Conservation (phyloP, 2,113 vertebrate species). For the Hiodon tergisus region DNA sequence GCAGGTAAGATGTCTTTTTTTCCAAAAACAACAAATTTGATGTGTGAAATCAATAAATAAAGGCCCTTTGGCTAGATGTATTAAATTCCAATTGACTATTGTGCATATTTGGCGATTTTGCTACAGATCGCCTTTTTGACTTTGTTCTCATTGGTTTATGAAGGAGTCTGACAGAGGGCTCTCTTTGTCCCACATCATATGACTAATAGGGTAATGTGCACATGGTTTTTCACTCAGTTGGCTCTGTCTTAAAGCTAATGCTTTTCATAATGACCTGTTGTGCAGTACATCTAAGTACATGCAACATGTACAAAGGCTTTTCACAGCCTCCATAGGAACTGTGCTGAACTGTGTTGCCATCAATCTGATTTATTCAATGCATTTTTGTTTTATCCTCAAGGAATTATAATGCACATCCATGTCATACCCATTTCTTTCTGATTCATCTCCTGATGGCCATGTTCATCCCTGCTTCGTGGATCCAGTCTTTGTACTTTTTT, state of each 20-base stretch:
- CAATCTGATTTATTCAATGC: too few relatives aligned
- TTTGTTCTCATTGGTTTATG: background rate
- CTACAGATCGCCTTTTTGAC: background rate
- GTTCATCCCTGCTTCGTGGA: background rate
- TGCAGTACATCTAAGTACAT: too few relatives aligned
- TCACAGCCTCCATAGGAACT: too few relatives aligned
- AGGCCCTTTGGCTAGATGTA: background rate
- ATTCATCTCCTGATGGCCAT: background rate
- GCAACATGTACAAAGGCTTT: too few relatives aligned
- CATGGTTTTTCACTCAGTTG: background rate
- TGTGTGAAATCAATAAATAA: background rate
- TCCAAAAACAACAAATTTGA: background rate
- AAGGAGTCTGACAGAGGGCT: background rate
- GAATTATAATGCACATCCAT: too few relatives aligned
- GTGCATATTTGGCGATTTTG: background rate
- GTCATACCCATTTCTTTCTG: too few relatives aligned
- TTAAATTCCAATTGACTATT: background rate
- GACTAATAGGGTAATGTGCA: background rate
- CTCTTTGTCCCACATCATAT: background rate
- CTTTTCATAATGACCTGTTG: background rate
- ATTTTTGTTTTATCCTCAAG: background rate
- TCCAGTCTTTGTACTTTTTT: background rate
- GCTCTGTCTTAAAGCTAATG: background rate
- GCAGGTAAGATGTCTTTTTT: background rate
- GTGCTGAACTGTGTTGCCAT: too few relatives aligned